Evolutionary conservation across 2,888 invertebrate genomes (phyloP), one percentile per base, ranked within the genome.

Genomic region (Torymus texanus): DNA sequence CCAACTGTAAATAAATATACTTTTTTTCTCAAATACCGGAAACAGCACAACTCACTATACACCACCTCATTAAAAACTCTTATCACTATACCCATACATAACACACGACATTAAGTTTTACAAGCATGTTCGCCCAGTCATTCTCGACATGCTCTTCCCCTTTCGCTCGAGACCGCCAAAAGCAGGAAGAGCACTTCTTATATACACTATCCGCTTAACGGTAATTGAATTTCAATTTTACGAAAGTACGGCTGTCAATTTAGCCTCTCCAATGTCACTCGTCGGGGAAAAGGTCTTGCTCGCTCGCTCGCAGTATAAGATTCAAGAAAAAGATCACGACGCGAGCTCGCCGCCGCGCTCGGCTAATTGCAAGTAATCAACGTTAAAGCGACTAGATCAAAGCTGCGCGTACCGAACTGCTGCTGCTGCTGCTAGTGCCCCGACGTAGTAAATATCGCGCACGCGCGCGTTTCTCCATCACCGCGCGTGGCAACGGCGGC

Each of bases 351-450:
- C 21, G 70, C 68, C 55, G 53, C 71, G 2, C 13, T 5, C 75
- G 72, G 81, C 79, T 81, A 81, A 81, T 81, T 81, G 79, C 77
- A 50, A 75, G 79, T 80, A 82, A 82, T 82, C 81, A 80, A 82
- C 77, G 78, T 79, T 80, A 62, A 82, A 82, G 75, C 77, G 79
- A 80, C 79, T 80, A 80, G 79, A 79, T 82, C 81, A 82, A 82
- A 82, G 79, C 75, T 70, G 71, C 16, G 79, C 79, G 71, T 62
- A 75, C 79, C 72, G 79, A 80, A 73, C 61, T 41, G 62, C 75
- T n/a, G 59, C 50, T 16, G 62, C 65, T 24, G 13, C 75, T n/a
- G 59, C 50, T 16, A 56, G 59, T 24, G 13, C 55, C 56, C 55
- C 75, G 79, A 58, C 53, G 75, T 61, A 16, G 72, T 73, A 70